Conservation (phyloP, 2,888 invertebrate genomes). For the Pycnomerus fuliginosus region DNA sequence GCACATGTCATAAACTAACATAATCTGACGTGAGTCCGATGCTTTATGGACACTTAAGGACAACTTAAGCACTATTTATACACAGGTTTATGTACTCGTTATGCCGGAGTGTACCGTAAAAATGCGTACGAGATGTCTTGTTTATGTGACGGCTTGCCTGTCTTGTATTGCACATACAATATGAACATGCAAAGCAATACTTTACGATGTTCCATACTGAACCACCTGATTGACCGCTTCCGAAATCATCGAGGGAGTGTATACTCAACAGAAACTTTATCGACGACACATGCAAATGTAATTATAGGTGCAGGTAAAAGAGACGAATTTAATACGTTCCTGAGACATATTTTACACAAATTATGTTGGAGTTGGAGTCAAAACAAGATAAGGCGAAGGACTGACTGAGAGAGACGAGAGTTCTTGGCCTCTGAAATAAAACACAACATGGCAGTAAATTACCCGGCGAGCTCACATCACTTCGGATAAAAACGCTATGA, state of each 20-base stretch:
- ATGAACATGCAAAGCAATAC: slow-evolving; percentile 44
- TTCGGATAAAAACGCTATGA: slow-evolving; percentile 33
- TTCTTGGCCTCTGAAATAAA: slow-evolving; percentile 19
- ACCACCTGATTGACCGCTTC: slow-evolving; percentile 26
- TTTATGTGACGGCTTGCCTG: slow-evolving; percentile 41
- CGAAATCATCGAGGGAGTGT: neutral
- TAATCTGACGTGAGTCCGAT: slow-evolving; percentile 30
- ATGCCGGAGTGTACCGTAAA: slow-evolving; percentile 34
- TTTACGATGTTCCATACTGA: slow-evolving; percentile 41
- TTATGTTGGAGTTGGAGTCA: slow-evolving; percentile 21
- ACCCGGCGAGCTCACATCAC: slow-evolving; percentile 27
- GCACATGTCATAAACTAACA: slow-evolving; percentile 23
- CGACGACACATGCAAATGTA: slow-evolving; percentile 36
- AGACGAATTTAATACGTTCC: slow-evolving; percentile 28
- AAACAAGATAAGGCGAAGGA: slow-evolving; percentile 11
- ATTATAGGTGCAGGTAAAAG: slow-evolving; percentile 29
- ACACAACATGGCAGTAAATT: slow-evolving; percentile 29
- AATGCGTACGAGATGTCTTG: slow-evolving; percentile 41
- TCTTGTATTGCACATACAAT: slow-evolving; percentile 44
- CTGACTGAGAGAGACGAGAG: slow-evolving; percentile 15
- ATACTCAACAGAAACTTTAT: slow-evolving; percentile 16
- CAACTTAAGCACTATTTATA: slow-evolving; percentile 42
- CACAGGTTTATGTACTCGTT: slow-evolving; percentile 39
- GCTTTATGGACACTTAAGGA: slow-evolving; percentile 41
- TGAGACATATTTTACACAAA: slow-evolving; percentile 26